Base-by-base conservation (phyloP, 2,888 invertebrate genomes). In the Prosapia bicincta region DNA sequence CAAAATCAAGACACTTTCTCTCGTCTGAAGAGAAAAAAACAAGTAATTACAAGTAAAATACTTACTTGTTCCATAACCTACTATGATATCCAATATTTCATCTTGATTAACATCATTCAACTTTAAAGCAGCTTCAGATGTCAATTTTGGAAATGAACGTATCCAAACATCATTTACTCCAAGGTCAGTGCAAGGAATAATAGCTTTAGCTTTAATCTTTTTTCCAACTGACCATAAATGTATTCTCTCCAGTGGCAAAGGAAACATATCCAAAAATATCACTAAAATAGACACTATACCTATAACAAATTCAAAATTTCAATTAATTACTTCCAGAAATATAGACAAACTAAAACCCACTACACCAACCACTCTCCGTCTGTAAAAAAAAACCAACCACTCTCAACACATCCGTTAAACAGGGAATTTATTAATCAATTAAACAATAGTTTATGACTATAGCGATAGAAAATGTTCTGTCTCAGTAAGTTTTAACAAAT, bases 1-100 rank as follows among this genome's bases (percentile, higher is more conserved):
- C 66, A 72, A 28, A n/a, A 70, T 28, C 68, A 24, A 65, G 7
- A n/a, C 54, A 67, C 54, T 66, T 20, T 13, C 20, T 30, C 24
- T 68, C 66, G 15, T 74, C 0, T 2, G 23, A 43, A 5, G n/a
- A 72, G 6, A 25, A 72, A 71, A 66, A 66, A 66, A 65, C 26
- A 10, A 66, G 68, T 25, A 23, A 71, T 54, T 9, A n/a, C 15
- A n/a, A n/a, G n/a, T n/a, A 30, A 30, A 6, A 30, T 30, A 72
- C 78, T 79, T 83, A 92, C 92, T 92, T 83, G 93, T 92, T 73
- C 92, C 93, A 85, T 91, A 94, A 78, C 93, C 94, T 78, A 94
- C 87, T 74, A 94, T 87, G 26, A 93, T 86, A 84, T 95, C 94
- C 71, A 90, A 87, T 10, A 91, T 83, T 23, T 88, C 89, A 85